Conservation (phyloP, 2,797 vertebrate species). For the Microctenopoma steveboyesi region DNA sequence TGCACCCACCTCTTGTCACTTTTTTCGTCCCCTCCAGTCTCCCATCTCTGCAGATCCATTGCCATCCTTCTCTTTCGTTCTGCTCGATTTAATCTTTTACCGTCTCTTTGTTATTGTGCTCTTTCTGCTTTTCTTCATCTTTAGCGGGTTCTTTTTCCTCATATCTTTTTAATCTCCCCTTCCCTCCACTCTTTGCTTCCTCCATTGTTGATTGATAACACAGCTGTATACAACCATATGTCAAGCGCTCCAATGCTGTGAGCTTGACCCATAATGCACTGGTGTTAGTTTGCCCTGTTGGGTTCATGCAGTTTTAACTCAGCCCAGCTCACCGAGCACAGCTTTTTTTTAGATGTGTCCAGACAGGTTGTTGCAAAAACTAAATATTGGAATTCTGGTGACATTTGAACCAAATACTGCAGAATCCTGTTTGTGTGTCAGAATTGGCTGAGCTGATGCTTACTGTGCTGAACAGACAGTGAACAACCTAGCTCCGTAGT, state of each 20-base stretch:
- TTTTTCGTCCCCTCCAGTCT: conserved; percentile 69
- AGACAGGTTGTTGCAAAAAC: conserved; percentile 8
- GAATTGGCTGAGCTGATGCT: conserved; percentile 67
- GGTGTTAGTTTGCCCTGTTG: conserved; percentile 71
- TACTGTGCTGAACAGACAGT: conserved; percentile 87
- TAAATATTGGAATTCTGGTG: neutral
- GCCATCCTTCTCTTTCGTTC: neutral
- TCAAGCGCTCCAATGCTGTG: conserved; percentile 63
- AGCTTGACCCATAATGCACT: conserved; percentile 73
- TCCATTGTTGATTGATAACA: conserved; percentile 44
- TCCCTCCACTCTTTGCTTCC: neutral
- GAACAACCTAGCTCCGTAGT: conserved; percentile 93
- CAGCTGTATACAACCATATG: conserved; percentile 43
- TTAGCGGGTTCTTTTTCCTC: neutral
- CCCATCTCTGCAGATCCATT: conserved; percentile 12
- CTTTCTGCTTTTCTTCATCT: neutral
- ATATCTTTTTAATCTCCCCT: neutral
- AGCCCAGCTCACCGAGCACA: conserved; percentile 35
- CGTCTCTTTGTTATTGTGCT: neutral
- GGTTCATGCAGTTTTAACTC: conserved; percentile 71
- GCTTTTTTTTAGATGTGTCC: conserved; percentile 3
- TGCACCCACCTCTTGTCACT: conserved; percentile 78
- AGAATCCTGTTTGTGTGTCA: conserved; percentile 73
- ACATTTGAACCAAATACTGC: conserved; percentile 11
- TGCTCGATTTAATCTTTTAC: conserved; percentile 75